Conservation (phyloP, 2,888 invertebrate species). For the Watsonalla binaria region DNA sequence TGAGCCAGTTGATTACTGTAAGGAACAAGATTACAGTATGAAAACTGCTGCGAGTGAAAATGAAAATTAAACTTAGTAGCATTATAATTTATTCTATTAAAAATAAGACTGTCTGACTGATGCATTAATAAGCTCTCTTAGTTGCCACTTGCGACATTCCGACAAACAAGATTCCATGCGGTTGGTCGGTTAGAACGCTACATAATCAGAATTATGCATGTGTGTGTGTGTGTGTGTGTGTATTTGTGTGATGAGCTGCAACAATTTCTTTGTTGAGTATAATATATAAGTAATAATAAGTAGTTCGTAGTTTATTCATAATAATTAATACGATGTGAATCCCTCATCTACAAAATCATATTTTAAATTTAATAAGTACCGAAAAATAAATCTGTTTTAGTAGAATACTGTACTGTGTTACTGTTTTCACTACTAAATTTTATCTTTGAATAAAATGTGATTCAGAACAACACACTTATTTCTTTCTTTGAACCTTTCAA, state of each 20-base stretch:
- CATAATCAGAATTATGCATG: neutral
- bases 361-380: too few species aligned
- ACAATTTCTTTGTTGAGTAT: too few species aligned
- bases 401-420: too few species aligned
- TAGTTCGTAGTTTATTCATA: neutral
- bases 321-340: too few species aligned
- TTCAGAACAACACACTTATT: constrained; percentile 8
- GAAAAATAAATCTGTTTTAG: too few species aligned
- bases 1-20: constrained; percentile 60
- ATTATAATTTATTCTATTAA: constrained; percentile 3
- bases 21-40: constrained; percentile 60
- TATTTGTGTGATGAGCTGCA: too few species aligned
- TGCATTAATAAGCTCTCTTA: neutral
- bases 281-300: too few species aligned
- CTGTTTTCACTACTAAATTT: too few species aligned
- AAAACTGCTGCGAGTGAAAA: constrained; percentile 44
- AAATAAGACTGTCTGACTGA: neutral
- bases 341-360: too few species aligned
- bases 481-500: constrained; percentile 15
- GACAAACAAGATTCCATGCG: neutral
- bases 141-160: neutral
- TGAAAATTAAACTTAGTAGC: constrained; percentile 34
- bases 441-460: constrained; percentile 20
- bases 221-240: neutral
- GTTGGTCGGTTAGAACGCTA: too few species aligned